A percentile compares a stretch with the other conserved stretches of the same genome.
Conservation (phyloP, 2,113 vertebrate genomes). For the Chrysemys picta region DNA sequence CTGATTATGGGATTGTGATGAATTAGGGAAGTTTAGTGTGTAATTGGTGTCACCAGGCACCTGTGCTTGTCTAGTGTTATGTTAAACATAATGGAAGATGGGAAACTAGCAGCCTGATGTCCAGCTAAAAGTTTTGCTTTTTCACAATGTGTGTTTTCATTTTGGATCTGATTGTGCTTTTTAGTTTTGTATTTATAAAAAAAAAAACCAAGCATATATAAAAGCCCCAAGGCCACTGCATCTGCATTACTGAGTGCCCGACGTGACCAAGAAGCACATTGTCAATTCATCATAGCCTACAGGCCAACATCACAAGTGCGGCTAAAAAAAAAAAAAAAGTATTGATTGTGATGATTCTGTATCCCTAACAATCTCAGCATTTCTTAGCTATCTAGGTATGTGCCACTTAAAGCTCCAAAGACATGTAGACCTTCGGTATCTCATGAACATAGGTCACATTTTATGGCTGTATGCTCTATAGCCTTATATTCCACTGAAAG, state of each 20-base stretch:
- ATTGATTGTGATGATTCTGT: fast-evolving
- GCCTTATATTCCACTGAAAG: background rate
- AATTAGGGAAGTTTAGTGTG: background rate
- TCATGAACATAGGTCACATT: fast-evolving
- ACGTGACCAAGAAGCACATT: background rate
- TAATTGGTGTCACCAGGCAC: background rate
- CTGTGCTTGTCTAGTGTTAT: background rate
- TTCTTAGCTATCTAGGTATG: background rate
- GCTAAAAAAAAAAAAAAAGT: background rate
- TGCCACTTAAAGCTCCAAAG: background rate
- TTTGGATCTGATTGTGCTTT: background rate
- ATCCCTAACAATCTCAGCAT: background rate
- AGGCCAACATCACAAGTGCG: background rate
- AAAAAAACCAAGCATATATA: background rate
- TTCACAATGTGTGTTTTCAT: background rate
- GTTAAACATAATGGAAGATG: fast-evolving
- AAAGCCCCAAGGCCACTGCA: background rate
- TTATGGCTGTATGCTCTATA: background rate
- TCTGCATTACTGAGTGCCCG: background rate
- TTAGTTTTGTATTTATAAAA: background rate
- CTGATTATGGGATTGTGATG: background rate
- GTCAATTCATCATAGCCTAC: background rate
- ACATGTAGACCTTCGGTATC: background rate
- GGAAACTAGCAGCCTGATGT: background rate
- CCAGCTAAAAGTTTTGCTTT: background rate